Evolutionary conservation across 2,113 vertebrate genomes (phyloP), one percentile per base, ranked within the genome.

Genomic region (Melanocharis versteri): DNA sequence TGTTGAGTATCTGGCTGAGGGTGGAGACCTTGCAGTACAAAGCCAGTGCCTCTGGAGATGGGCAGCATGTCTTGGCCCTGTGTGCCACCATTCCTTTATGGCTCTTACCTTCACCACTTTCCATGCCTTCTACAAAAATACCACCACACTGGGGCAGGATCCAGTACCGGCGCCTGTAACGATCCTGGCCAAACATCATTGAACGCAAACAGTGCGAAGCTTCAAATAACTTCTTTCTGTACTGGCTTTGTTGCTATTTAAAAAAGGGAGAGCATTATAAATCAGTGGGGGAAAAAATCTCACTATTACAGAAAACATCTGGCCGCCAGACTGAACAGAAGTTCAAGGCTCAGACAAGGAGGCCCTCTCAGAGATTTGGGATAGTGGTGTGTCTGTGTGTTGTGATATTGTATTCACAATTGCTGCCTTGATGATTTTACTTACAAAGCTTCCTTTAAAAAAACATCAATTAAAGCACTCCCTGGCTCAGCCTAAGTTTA

Each of bases 101-200:
- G 28, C 53, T 90, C 97, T 97, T 96, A 99, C 99, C 98, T 98
- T 99, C 99, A 39, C 98, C 98, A 57, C 98, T 99, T 93, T 98
- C 98, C 98, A 99, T 98, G 96, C 98, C 99, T 98, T 99, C 99
- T 37, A 99, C 98, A 97, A 99, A 99, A 96, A 99, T 87, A 2
- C 99, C 99, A 9, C 99, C 98, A 57, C 99, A 99, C 8, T 99
- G 98, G 11, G 99, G 99, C 81, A 99, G 98, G 85, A 99, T 98
- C 99, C 99, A 99, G 97, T 99, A 99, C 12, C 98, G 98, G 24
- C 99, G 98, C 93, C 98, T 98, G 93, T 99, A 99, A 40, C 99
- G 99, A 95, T 99, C 99, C 86, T 99, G 99, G 28, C 99, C 99
- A 35, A 99, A 98, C 98, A 99, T 98, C 98, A 99, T 98, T 0